phyloP scores from a whole-genome alignment of 2,797 vertebrate genomes.

The Agapornis canus region DNA sequence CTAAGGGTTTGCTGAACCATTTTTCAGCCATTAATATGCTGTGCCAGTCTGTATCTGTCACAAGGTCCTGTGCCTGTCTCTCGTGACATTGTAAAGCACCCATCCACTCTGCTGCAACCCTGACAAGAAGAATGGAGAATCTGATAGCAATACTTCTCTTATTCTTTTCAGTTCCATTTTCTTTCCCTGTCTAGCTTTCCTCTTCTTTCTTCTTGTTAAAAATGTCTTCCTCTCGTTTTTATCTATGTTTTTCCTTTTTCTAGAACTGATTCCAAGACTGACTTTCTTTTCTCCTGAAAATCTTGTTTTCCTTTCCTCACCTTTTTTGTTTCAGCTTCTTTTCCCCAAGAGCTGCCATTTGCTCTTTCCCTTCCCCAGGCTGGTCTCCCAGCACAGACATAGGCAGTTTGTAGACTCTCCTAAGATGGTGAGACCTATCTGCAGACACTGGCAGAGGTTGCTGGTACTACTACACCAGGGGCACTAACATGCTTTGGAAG shows the following conservation, averaged over 20 bases:
- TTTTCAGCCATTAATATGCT: background rate
- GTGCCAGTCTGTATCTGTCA: background rate
- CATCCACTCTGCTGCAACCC: fast-evolving
- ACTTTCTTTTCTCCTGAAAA: background rate
- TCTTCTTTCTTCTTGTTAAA: background rate
- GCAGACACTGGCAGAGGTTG: background rate
- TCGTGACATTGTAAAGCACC: background rate
- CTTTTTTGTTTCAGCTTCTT: background rate
- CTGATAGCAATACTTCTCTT: background rate
- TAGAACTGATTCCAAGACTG: background rate
- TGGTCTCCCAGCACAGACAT: background rate
- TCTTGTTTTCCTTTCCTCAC: background rate
- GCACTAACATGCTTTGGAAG: background rate
- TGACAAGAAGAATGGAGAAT: background rate
- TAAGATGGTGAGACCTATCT: background rate
- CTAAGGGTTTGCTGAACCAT: background rate
- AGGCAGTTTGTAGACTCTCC: background rate
- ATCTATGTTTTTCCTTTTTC: background rate
- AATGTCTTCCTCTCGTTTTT: background rate
- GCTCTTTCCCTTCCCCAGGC: background rate
- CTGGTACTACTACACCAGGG: background rate
- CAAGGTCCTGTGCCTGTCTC: background rate
- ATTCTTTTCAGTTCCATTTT: background rate
- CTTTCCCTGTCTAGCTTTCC: background rate
- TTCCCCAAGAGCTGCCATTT: background rate